phyloP scores from a whole-genome alignment of 37 sponge, comb jelly and placozoan genomes.

The Dysidea cf. avara region DNA sequence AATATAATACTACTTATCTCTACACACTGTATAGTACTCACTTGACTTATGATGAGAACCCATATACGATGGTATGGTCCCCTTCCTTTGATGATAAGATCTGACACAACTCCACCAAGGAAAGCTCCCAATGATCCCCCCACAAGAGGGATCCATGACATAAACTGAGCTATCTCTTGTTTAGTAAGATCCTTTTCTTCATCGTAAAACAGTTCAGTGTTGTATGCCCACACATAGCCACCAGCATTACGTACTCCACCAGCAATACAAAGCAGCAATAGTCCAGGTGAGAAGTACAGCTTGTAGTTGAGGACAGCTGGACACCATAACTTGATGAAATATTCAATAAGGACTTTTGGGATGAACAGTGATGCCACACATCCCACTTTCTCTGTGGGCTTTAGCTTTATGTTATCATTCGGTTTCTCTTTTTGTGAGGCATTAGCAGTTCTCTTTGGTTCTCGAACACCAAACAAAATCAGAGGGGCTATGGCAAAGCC shows the following conservation, averaged over 20 bases:
- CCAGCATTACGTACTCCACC: conserved; percentile 82
- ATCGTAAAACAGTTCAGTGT: conserved; percentile 76
- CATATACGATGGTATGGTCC: conserved; percentile 63
- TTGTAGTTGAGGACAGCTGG: conserved; percentile 25
- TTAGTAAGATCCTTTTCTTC: background rate
- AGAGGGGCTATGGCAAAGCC: conserved; percentile 52
- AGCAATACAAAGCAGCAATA: conserved; percentile 73
- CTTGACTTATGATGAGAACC: conserved; percentile 83
- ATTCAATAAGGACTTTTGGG: background rate
- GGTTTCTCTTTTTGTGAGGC: background rate
- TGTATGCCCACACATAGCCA: conserved; percentile 88
- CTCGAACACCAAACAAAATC: conserved; percentile 58
- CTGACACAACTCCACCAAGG: conserved; percentile 76
- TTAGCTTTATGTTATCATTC: background rate
- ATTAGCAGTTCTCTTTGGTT: conserved; percentile 53
- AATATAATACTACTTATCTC: too few relatives aligned
- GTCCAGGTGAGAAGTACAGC: conserved; percentile 45
- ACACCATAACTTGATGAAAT: too few relatives aligned
- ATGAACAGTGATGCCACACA: background rate
- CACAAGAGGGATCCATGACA: conserved; percentile 81
- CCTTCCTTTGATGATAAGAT: conserved; percentile 46
- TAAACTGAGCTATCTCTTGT: conserved; percentile 52
- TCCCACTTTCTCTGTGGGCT: conserved; percentile 4
- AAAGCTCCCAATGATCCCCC: conserved; percentile 73
- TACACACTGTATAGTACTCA: conserved; percentile 24